Percentiles rank a stretch among this genome's conserved stretches.
phyloP scores from a whole-genome alignment of 1,140 invertebrate species.

The Saccostrea echinata region DNA sequence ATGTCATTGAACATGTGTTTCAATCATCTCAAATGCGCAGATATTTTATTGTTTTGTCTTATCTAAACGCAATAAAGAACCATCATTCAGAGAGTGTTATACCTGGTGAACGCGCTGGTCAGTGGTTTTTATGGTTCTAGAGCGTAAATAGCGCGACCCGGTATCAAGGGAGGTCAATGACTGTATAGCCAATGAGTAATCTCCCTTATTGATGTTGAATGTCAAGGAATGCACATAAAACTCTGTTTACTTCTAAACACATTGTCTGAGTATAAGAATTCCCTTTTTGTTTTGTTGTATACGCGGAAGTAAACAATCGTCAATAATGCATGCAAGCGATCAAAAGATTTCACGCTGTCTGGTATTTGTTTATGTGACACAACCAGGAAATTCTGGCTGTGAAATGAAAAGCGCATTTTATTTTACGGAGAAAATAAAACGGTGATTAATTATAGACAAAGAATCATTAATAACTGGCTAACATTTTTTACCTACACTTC shows the following conservation, averaged over 20 bases:
- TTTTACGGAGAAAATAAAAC: slow-evolving; percentile 9
- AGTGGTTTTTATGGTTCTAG: not conserved
- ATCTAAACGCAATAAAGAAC: not conserved
- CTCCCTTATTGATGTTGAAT: not conserved
- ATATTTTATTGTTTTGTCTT: not conserved
- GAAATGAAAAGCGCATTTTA: not conserved
- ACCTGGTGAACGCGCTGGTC: not conserved
- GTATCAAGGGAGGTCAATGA: not conserved
- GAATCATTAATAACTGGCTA: not conserved
- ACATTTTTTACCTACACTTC: too few relatives aligned
- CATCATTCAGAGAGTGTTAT: not conserved
- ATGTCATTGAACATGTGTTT: not conserved
- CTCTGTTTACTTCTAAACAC: not conserved
- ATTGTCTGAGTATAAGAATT: not conserved
- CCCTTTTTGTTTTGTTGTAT: too few relatives aligned
- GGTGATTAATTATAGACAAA: not conserved
- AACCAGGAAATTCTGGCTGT: not conserved
- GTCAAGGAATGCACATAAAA: not conserved
- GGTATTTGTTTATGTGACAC: not conserved
- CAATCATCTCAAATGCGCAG: not conserved
- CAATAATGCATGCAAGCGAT: not conserved
- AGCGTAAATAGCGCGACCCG: slow-evolving; percentile 2
- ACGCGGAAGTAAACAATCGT: not conserved
- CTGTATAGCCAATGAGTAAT: not conserved
- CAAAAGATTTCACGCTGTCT: not conserved